Percentiles rank a stretch among this genome's conserved stretches.
Evolutionary conservation across 2,888 invertebrate species (phyloP).

Genomic region (Corbicula japonica): DNA sequence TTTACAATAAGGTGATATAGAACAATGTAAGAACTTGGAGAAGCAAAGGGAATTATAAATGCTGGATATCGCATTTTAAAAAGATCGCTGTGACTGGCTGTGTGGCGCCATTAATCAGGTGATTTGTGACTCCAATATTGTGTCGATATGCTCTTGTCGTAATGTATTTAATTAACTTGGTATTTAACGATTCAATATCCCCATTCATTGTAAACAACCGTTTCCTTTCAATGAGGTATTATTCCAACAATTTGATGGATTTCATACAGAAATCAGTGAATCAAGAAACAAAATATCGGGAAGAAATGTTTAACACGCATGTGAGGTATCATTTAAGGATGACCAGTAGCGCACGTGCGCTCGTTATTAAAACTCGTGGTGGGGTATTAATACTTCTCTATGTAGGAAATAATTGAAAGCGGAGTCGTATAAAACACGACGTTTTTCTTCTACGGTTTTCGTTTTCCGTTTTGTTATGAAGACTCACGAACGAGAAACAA

Average conservation of each 20-base stretch:
- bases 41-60: too few species aligned
- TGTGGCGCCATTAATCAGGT: too few species aligned
- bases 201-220: conserved; percentile 42
- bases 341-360: conserved; percentile 55
- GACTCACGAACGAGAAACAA: conserved; percentile 63
- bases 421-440: conserved; percentile 67
- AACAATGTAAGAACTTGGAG: too few species aligned
- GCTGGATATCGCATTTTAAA: too few species aligned
- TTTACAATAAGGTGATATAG: too few species aligned
- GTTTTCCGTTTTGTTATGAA: conserved; percentile 66
- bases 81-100: too few species aligned
- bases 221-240: conserved; percentile 53
- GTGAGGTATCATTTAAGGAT: conserved; percentile 33
- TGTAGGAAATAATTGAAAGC: conserved; percentile 65
- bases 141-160: conserved; percentile 52
- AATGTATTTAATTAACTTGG: conserved; percentile 64
- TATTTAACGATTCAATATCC: conserved; percentile 53
- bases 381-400: conserved; percentile 53
- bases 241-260: conserved; percentile 29
- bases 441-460: conserved; percentile 51
- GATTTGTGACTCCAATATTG: conserved; percentile 38
- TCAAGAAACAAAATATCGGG: conserved; percentile 47
- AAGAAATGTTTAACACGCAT: conserved; percentile 24
- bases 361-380: conserved; percentile 54
- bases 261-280: conserved; percentile 23